A percentile compares a stretch with the other conserved stretches of the same genome.
Conservation (phyloP, 2,113 vertebrate genomes). For the Ochotona princeps region DNA sequence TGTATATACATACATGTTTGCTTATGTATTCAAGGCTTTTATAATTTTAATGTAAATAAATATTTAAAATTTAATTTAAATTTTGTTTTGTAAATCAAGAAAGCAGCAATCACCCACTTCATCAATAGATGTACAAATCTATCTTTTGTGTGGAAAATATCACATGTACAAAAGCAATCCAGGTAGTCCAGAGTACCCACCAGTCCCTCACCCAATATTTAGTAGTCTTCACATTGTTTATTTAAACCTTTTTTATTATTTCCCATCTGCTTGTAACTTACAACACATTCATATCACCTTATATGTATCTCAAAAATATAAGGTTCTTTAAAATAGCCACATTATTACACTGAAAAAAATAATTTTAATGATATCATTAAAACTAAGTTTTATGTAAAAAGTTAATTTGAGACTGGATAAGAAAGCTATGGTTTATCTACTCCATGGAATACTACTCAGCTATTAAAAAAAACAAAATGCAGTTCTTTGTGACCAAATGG, state of each 20-base stretch:
- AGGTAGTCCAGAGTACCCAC: background rate
- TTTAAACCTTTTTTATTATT: background rate
- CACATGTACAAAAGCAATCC: background rate
- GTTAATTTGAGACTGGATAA: too few species aligned
- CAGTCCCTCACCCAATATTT: background rate
- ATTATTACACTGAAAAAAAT: background rate
- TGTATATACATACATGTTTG: too few species aligned
- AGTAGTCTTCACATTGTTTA: background rate
- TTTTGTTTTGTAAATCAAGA: constrained; percentile 26
- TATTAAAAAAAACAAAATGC: too few species aligned
- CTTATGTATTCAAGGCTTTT: background rate
- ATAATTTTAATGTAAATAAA: background rate
- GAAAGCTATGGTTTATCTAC: too few species aligned
- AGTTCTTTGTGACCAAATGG: too few species aligned
- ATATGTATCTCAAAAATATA: background rate
- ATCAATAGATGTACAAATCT: background rate
- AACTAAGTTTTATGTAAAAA: too few species aligned
- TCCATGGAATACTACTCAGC: too few species aligned
- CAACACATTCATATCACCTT: constrained; percentile 22
- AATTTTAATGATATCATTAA: constrained; percentile 13
- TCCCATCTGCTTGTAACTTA: background rate
- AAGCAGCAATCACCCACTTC: background rate
- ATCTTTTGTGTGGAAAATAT: constrained; percentile 2
- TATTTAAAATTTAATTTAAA: constrained; percentile 16
- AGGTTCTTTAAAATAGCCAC: constrained; percentile 14